Conservation (phyloP, 2,888 invertebrate genomes). For the Teinopalpus imperialis region DNA sequence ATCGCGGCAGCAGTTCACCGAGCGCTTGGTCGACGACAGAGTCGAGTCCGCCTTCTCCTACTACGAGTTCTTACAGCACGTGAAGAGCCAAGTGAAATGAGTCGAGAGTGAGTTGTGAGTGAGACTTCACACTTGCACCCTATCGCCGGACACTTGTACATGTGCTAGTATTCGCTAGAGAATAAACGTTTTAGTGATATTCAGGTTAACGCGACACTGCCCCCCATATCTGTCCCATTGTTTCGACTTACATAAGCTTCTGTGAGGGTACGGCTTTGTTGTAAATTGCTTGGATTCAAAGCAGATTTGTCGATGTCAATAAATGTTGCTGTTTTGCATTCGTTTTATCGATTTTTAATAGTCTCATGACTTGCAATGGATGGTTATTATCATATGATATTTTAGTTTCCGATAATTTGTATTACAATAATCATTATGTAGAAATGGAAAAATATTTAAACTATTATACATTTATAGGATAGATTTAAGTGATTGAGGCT, state of each 20-base stretch:
- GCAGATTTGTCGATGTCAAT: constrained; percentile 6
- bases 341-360: constrained; percentile 18
- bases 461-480: constrained; percentile 6
- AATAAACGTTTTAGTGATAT: constrained; percentile 13
- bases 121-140: constrained; percentile 35
- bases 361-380: constrained; percentile 4
- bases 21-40: constrained; percentile 96
- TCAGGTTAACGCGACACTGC: constrained; percentile 21
- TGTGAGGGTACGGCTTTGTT: constrained; percentile 8
- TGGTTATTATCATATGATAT: background rate
- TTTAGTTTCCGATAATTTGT: constrained; percentile 5
- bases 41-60: constrained; percentile 97
- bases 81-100: constrained; percentile 94
- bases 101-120: constrained; percentile 38
- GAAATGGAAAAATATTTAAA: background rate
- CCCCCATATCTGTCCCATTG: background rate
- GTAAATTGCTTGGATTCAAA: constrained; percentile 16
- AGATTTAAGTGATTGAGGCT: constrained; percentile 16
- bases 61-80: constrained; percentile 98
- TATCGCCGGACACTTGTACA: constrained; percentile 29
- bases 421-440: background rate
- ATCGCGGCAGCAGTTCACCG: constrained; percentile 89
- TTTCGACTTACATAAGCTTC: background rate
- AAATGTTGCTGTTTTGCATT: constrained; percentile 7
- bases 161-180: constrained; percentile 2